These are phyloP conservation scores for Drosophila colorata DNA, from an alignment of 2,888 invertebrate genomes.

Conservation along the genomic window DNA sequence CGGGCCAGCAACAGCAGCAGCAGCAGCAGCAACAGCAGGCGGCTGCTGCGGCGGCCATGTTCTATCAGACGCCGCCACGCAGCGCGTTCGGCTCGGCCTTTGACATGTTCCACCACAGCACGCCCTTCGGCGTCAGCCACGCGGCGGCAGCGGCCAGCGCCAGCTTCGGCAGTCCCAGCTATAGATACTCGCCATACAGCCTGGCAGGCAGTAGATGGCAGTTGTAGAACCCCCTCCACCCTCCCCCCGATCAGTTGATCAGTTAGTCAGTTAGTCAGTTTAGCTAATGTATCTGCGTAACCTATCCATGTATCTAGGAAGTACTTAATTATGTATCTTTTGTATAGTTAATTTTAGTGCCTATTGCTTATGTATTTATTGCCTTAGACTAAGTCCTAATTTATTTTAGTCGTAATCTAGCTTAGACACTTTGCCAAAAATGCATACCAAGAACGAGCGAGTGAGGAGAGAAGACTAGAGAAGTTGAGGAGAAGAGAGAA, in stretches of 20 bases:
- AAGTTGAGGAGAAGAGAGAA: slow-evolving; percentile 28
- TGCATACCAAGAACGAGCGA: slow-evolving; percentile 25
- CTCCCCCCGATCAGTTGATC: neutral
- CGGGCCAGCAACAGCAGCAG: slow-evolving; percentile 59
- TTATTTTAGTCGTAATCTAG: slow-evolving; percentile 63
- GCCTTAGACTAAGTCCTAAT: slow-evolving; percentile 68
- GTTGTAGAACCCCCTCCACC: slow-evolving; percentile 62
- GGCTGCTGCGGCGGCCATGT: slow-evolving; percentile 77
- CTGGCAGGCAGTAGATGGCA: slow-evolving; percentile 85
- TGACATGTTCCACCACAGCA: slow-evolving; percentile 85
- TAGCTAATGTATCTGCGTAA: slow-evolving; percentile 49
- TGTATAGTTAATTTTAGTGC: slow-evolving; percentile 66
- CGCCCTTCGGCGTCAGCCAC: slow-evolving; percentile 84
- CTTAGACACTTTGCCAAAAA: slow-evolving; percentile 63
- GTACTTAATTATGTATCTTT: slow-evolving; percentile 42
- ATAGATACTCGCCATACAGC: slow-evolving; percentile 85
- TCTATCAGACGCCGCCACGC: slow-evolving; percentile 85
- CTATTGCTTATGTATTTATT: slow-evolving; percentile 74
- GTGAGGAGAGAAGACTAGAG: slow-evolving; percentile 18
- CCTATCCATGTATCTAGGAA: slow-evolving; percentile 28
- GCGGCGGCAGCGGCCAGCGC: slow-evolving; percentile 81
- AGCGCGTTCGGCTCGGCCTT: slow-evolving; percentile 83
- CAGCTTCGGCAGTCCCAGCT: slow-evolving; percentile 84
- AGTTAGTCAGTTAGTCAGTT: slow-evolving; percentile 17
- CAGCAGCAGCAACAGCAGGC: slow-evolving; percentile 67